Percentiles rank a stretch among this genome's conserved stretches.
phyloP scores from a whole-genome alignment of 2,888 invertebrate genomes.

The Malthinus seriepunctatus region DNA sequence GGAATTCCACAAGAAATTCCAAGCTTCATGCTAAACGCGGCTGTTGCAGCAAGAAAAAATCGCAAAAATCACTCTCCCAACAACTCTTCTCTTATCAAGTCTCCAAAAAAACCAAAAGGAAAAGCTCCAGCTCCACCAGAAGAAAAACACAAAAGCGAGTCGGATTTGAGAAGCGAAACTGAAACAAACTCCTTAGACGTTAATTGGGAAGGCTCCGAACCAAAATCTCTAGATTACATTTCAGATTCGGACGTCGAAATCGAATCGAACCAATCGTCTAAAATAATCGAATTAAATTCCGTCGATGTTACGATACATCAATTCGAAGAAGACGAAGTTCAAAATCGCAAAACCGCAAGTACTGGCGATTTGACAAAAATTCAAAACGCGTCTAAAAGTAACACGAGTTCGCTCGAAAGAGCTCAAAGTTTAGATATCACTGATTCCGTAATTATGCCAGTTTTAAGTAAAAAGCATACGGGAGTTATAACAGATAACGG shows the following conservation, averaged over 20 bases:
- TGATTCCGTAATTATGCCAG: slow-evolving; percentile 50
- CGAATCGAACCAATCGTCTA: slow-evolving; percentile 55
- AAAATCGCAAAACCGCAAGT: slow-evolving; percentile 74
- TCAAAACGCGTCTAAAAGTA: slow-evolving; percentile 55
- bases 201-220: neutral
- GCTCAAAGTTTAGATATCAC: slow-evolving; percentile 82
- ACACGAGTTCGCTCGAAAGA: slow-evolving; percentile 67
- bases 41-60: slow-evolving; percentile 69
- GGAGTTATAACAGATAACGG: slow-evolving; percentile 54
- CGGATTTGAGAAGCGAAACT: neutral
- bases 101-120: slow-evolving; percentile 67
- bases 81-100: slow-evolving; percentile 47
- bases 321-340: slow-evolving; percentile 64
- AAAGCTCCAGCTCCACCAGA: slow-evolving; percentile 74
- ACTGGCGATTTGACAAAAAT: slow-evolving; percentile 78
- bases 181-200: neutral
- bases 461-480: slow-evolving; percentile 64
- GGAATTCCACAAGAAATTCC: slow-evolving; percentile 73
- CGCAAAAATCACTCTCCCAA: slow-evolving; percentile 59
- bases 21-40: slow-evolving; percentile 72
- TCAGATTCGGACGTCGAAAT: slow-evolving; percentile 60
- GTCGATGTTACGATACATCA: slow-evolving; percentile 77
- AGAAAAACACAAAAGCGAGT: slow-evolving; percentile 11
- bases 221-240: slow-evolving; percentile 43
- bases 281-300: slow-evolving; percentile 74